phyloP scores from a whole-genome alignment of 2,797 vertebrate species.

The Xiphophorus birchmanni region DNA sequence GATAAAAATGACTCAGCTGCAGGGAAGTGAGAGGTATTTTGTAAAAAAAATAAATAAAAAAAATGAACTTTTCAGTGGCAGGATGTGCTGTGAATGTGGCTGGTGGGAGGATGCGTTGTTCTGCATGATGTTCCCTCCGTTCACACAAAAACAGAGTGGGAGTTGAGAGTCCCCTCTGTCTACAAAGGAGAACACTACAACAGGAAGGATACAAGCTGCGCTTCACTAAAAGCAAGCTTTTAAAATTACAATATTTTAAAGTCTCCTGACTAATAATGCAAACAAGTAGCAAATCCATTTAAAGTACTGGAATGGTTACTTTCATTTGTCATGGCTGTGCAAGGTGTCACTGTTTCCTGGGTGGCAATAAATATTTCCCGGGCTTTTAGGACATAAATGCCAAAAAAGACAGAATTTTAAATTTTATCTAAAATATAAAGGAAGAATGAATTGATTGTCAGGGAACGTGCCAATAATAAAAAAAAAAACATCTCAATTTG shows the following conservation, averaged over 20 bases:
- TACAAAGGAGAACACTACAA: slow-evolving; percentile 55
- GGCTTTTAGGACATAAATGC: neutral
- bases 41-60: slow-evolving; percentile 13
- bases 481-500: neutral
- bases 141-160: slow-evolving; percentile 56
- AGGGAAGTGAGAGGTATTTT: slow-evolving; percentile 38
- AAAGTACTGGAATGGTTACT: neutral
- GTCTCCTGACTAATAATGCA: slow-evolving; percentile 6
- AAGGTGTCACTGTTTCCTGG: neutral
- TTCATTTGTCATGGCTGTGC: neutral
- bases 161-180: slow-evolving; percentile 48
- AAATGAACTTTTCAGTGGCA: slow-evolving; percentile 66
- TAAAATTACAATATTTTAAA: slow-evolving; percentile 19
- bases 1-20: slow-evolving; percentile 50
- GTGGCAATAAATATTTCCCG: neutral
- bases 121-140: slow-evolving; percentile 65
- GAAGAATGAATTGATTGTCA: neutral
- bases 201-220: slow-evolving; percentile 30
- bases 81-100: slow-evolving; percentile 65
- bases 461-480: neutral
- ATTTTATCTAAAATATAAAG: neutral
- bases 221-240: slow-evolving; percentile 11
- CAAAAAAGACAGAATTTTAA: neutral
- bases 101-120: slow-evolving; percentile 61
- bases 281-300: neutral